These are phyloP conservation scores for Dicycla oo DNA, from an alignment of 2,888 invertebrate genomes.

Conservation along the genomic window DNA sequence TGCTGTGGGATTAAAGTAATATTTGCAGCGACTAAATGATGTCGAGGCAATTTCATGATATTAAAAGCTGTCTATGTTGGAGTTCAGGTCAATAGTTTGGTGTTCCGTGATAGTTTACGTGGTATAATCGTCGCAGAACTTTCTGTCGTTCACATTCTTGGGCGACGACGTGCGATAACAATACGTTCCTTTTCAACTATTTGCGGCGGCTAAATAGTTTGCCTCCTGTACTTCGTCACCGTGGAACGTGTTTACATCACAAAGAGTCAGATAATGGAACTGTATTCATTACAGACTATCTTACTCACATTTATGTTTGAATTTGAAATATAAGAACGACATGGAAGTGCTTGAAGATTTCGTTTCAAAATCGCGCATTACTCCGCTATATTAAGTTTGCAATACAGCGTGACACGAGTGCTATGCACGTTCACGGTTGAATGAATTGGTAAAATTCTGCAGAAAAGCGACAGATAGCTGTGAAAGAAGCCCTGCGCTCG, in stretches of 20 bases:
- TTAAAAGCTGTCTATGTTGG: constrained; percentile 87
- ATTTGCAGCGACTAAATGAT: constrained; percentile 90
- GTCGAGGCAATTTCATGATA: constrained; percentile 88
- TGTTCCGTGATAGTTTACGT: constrained; percentile 83
- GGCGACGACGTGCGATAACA: constrained; percentile 83
- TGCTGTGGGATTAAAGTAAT: constrained; percentile 90
- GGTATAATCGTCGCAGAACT: constrained; percentile 81
- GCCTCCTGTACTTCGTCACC: constrained; percentile 59
- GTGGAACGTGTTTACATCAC: constrained; percentile 32
- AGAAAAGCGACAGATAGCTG: constrained; percentile 74
- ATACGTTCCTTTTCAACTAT: constrained; percentile 84
- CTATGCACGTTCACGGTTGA: constrained; percentile 76
- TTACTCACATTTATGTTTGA: background rate
- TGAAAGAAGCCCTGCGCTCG: constrained; percentile 75
- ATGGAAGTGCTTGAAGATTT: constrained; percentile 14
- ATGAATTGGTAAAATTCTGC: constrained; percentile 79
- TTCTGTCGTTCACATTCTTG: constrained; percentile 85
- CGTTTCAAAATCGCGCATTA: constrained; percentile 39
- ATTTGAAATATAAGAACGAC: background rate
- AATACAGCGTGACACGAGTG: constrained; percentile 44
- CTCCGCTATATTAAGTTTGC: constrained; percentile 53
- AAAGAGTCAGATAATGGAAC: constrained; percentile 20
- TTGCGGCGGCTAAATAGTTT: constrained; percentile 78
- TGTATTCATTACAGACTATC: constrained; percentile 21
- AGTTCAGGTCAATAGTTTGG: constrained; percentile 87